Conservation (phyloP, 2,888 invertebrate species). For the Nomada hirtipes region DNA sequence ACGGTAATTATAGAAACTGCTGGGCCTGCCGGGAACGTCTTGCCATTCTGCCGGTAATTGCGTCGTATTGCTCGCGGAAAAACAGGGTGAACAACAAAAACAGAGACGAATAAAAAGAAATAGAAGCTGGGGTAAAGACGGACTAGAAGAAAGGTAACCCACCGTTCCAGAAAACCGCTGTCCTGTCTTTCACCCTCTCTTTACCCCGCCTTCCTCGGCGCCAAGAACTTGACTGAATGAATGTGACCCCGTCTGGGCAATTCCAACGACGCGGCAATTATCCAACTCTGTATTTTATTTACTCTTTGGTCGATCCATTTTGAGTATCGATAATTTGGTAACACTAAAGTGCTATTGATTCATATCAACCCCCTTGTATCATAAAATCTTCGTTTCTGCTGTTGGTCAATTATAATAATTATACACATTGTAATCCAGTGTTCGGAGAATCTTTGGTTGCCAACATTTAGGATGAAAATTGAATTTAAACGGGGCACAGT, state of each 20-base stretch:
- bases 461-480: too few species aligned
- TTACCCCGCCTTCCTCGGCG: neutral
- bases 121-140: slow-evolving; percentile 28
- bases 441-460: too few species aligned
- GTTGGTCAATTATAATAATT: too few species aligned
- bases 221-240: slow-evolving; percentile 12
- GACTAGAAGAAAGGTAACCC: slow-evolving; percentile 13
- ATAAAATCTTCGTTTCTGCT: neutral
- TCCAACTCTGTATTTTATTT: slow-evolving; percentile 54
- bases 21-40: slow-evolving; percentile 68
- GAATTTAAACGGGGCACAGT: too few species aligned
- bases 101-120: slow-evolving; percentile 48
- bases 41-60: slow-evolving; percentile 73
- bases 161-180: slow-evolving; percentile 4
- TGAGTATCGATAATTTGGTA: slow-evolving; percentile 8
- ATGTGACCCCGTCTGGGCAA: slow-evolving; percentile 21
- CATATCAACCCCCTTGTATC: neutral
- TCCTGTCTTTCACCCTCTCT: neutral
- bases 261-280: slow-evolving; percentile 57
- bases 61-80: slow-evolving; percentile 63
- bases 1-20: slow-evolving; percentile 71
- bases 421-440: too few species aligned
- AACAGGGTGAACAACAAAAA: slow-evolving; percentile 45
- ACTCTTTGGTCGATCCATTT: too few species aligned
- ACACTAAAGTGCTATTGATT: slow-evolving; percentile 17